A percentile compares a stretch with the other conserved stretches of the same genome.
phyloP scores from a whole-genome alignment of 2,888 invertebrate genomes.

The Acleris laterana region DNA sequence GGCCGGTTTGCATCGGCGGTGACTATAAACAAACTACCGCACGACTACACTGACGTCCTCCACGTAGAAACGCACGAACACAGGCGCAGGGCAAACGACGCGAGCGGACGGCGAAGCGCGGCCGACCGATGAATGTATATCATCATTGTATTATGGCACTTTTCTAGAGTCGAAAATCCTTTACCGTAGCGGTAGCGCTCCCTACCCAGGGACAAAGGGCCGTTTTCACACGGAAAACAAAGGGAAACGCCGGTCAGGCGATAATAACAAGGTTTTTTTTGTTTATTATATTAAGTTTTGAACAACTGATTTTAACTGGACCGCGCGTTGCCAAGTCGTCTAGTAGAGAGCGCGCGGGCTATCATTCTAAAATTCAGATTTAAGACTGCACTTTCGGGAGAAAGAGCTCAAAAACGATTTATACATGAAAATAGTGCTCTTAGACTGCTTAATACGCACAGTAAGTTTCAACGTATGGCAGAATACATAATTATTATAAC shows the following conservation, averaged over 20 bases:
- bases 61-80: constrained; percentile 72
- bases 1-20: constrained; percentile 65
- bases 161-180: constrained; percentile 83
- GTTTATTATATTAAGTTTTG: constrained; percentile 61
- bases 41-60: constrained; percentile 73
- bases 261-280: constrained; percentile 61
- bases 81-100: constrained; percentile 72
- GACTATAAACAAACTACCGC: constrained; percentile 86
- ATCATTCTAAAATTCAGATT: constrained; percentile 70
- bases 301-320: constrained; percentile 58
- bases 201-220: constrained; percentile 79
- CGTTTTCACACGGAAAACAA: constrained; percentile 79
- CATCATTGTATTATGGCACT: constrained; percentile 75
- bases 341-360: constrained; percentile 64
- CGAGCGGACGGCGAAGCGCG: constrained; percentile 70
- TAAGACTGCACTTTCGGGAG: constrained; percentile 57
- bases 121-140: constrained; percentile 73
- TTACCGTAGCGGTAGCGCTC: constrained; percentile 72
- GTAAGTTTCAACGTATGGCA: constrained; percentile 56
- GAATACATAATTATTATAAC: constrained; percentile 47
- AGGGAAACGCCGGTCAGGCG: constrained; percentile 73
- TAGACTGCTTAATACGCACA: constrained; percentile 24
- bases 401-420: constrained; percentile 52
- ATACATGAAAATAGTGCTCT: constrained; percentile 47
- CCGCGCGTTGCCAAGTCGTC: constrained; percentile 74